Conservation (phyloP, 2,113 vertebrate species). For the Alouatta palliata region DNA sequence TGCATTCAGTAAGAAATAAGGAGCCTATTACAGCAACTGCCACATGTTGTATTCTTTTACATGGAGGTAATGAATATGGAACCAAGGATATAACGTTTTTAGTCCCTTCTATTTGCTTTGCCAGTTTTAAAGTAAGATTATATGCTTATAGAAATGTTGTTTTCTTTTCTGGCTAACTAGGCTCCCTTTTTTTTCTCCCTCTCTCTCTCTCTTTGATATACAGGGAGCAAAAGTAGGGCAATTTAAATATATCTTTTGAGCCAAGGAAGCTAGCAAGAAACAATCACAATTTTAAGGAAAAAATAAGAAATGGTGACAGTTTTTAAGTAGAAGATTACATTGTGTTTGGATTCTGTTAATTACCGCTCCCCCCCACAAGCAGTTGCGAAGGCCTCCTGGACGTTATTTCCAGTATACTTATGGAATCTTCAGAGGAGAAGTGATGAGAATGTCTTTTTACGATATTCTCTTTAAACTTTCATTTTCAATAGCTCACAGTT, state of each 20-base stretch:
- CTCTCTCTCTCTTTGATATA: not conserved
- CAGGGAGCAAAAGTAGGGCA: conserved; percentile 43
- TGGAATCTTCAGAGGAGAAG: conserved; percentile 52
- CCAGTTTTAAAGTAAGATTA: conserved; percentile 59
- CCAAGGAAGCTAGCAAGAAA: conserved; percentile 56
- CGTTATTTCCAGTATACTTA: conserved; percentile 76
- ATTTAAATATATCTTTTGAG: conserved; percentile 64
- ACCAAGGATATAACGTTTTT: conserved; percentile 45
- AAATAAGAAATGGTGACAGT: conserved; percentile 54
- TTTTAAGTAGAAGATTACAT: conserved; percentile 65
- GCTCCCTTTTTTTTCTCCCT: not conserved
- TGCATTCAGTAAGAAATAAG: conserved; percentile 41
- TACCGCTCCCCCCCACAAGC: conserved; percentile 60
- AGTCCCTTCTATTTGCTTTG: conserved; percentile 38
- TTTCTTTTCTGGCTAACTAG: conserved; percentile 60
- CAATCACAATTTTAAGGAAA: conserved; percentile 67
- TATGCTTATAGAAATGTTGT: conserved; percentile 38
- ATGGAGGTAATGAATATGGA: conserved; percentile 35
- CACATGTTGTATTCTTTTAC: not conserved
- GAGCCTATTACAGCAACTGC: not conserved
- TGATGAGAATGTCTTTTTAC: conserved; percentile 69
- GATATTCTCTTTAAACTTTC: conserved; percentile 68
- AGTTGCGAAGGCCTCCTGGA: conserved; percentile 58
- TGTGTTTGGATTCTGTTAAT: conserved; percentile 73
- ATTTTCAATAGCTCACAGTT: conserved; percentile 66